A percentile compares a stretch with the other conserved stretches of the same genome.
phyloP scores from a whole-genome alignment of 2,888 invertebrate species.

The Volucella zonaria region DNA sequence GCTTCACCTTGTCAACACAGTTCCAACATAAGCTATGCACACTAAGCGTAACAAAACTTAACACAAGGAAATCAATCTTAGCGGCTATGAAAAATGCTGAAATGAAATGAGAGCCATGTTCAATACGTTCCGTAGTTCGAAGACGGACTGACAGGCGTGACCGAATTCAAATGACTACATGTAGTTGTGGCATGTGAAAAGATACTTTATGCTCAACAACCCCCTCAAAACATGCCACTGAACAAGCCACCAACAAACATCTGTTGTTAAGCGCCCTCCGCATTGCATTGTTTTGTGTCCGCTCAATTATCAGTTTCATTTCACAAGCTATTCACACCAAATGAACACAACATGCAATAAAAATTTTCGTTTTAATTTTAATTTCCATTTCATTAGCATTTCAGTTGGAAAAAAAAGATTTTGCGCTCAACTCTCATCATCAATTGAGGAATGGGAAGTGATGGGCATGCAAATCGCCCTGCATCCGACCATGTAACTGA shows the following conservation, averaged over 20 bases:
- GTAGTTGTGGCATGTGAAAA: too few relatives aligned
- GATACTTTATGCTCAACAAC: too few relatives aligned
- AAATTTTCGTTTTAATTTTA: constrained; percentile 55
- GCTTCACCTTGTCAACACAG: too few relatives aligned
- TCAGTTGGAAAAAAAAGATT: constrained; percentile 1
- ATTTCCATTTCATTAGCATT: constrained; percentile 68
- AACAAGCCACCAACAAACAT: constrained; percentile 26
- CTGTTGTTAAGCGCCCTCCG: neutral
- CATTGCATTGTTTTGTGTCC: constrained; percentile 26
- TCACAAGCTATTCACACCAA: constrained; percentile 68
- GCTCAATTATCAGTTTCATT: constrained; percentile 51
- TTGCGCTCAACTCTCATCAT: neutral
- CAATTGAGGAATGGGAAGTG: constrained; percentile 4
- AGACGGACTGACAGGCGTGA: too few relatives aligned
- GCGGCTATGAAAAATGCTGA: too few relatives aligned
- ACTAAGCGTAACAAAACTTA: too few relatives aligned
- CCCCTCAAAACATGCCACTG: constrained; percentile 10
- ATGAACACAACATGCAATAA: constrained; percentile 61
- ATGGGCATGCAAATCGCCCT: constrained; percentile 59
- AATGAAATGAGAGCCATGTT: too few relatives aligned
- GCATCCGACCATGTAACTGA: constrained; percentile 45
- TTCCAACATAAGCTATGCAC: too few relatives aligned
- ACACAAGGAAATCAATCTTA: too few relatives aligned
- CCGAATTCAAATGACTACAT: too few relatives aligned
- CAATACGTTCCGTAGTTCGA: too few relatives aligned